Evolutionary conservation across 1,140 invertebrate genomes (phyloP), one percentile per base, ranked within the genome.

Genomic region (Sycobia sp.): DNA sequence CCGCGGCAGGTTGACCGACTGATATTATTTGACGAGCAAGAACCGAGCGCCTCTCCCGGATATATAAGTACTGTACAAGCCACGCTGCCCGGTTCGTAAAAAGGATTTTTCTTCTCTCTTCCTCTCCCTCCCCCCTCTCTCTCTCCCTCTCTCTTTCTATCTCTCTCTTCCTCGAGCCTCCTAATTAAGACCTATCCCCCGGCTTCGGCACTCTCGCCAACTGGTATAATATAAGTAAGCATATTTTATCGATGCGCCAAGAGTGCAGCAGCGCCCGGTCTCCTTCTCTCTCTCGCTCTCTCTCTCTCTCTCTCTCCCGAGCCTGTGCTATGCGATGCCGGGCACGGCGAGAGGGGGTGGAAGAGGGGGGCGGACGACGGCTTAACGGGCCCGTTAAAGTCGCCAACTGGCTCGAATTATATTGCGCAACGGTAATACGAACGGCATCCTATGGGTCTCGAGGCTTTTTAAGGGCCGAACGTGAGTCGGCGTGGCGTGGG

Each of bases 341-440:
- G n/a, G n/a, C n/a, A n/a, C n/a, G n/a, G n/a, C n/a, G n/a, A n/a
- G n/a, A n/a, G n/a, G n/a, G n/a, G n/a, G n/a, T n/a, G n/a, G n/a
- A n/a, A n/a, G n/a, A n/a, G n/a, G n/a, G n/a, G n/a, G 11, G 32
- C 57, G n/a, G 29, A 18, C 22, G 14, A 39, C n/a, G 13, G 47
- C 23, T 54, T 41, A 50, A 36, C 39, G 14, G 39, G 39, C 59
- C 27, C 27, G 29, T 34, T 47, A 39, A 47, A 54, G 51, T 47
- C 50, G 49, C 59, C 36, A 34, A 44, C 16, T 53, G 13, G n/a
- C 50, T 62, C 41, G 27, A 54, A 54, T 62, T 54, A 62, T 62
- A 62, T 62, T 55, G 51, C 60, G 51, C 60, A 62, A 62, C 60
- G 51, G 60, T 62, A 62, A 54, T 23, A n/a, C 50, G 41, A 47